Evolutionary conservation across 2,888 invertebrate genomes (phyloP).

Genomic region (Baronia brevicornis): DNA sequence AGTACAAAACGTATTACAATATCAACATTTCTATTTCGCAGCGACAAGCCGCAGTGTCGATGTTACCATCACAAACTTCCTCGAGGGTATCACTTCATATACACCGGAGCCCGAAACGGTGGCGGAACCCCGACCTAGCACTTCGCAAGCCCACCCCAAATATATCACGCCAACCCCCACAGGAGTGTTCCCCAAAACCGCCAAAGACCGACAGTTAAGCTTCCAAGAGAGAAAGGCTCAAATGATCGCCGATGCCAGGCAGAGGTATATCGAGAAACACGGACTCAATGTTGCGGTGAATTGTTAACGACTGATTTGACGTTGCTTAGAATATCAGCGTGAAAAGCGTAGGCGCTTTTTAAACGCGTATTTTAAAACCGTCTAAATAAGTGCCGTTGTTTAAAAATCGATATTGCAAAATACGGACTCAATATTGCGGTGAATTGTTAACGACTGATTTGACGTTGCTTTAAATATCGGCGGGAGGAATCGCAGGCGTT

Average conservation of each 20-base stretch:
- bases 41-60: constrained; percentile 85
- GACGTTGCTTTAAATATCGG: constrained; percentile 10
- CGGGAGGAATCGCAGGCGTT: too few relatives aligned
- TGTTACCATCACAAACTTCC: constrained; percentile 85
- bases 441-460: constrained; percentile 26
- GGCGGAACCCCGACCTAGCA: constrained; percentile 21
- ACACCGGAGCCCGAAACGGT: constrained; percentile 38
- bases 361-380: too few relatives aligned
- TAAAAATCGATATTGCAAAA: constrained; percentile 87
- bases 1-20: neutral
- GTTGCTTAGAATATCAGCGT: too few relatives aligned
- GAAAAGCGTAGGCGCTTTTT: too few relatives aligned
- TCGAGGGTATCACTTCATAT: constrained; percentile 84
- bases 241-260: constrained; percentile 85
- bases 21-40: constrained; percentile 33
- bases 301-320: constrained; percentile 25
- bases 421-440: constrained; percentile 72
- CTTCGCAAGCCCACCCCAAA: constrained; percentile 26
- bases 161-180: constrained; percentile 47
- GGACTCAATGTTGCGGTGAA: constrained; percentile 58
- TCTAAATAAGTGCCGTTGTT: too few relatives aligned
- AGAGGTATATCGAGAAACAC: constrained; percentile 86
- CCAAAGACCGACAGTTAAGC: constrained; percentile 80
- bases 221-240: constrained; percentile 87
- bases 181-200: constrained; percentile 70